A percentile compares a stretch with the other conserved stretches of the same genome.
Evolutionary conservation across 2,888 invertebrate genomes (phyloP).

Genomic region (Dasysyrphus albostriatus): DNA sequence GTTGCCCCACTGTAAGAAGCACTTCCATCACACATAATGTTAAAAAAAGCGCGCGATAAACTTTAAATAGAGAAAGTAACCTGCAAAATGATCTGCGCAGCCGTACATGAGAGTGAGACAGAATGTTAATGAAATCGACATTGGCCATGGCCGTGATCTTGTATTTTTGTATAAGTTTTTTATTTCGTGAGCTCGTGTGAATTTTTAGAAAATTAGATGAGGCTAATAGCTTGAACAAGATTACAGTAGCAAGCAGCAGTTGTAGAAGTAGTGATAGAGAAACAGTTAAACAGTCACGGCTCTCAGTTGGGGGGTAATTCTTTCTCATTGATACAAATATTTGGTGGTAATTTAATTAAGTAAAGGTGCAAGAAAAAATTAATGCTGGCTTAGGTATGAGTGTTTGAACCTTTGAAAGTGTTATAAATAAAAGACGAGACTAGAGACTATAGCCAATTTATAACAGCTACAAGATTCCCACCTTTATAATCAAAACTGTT

Average conservation of each 20-base stretch:
- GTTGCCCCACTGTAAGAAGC: conserved; percentile 14
- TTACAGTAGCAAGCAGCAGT: background rate
- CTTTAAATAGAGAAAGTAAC: conserved; percentile 71
- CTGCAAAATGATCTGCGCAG: conserved; percentile 10
- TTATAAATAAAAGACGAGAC: no score
- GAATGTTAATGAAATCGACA: conserved; percentile 73
- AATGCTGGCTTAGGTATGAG: no score
- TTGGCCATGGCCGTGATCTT: conserved; percentile 76
- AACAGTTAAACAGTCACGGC: background rate
- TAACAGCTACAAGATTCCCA: no score
- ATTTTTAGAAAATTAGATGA: conserved; percentile 22
- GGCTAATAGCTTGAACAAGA: conserved; percentile 16
- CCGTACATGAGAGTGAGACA: conserved; percentile 27
- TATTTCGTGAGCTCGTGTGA: conserved; percentile 50
- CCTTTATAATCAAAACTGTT: no score
- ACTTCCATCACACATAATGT: conserved; percentile 8
- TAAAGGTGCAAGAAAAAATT: no score
- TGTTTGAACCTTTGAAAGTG: no score
- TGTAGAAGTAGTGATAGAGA: background rate
- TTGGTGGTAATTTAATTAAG: background rate
- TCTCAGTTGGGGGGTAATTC: background rate
- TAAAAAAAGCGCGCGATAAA: conserved; percentile 47
- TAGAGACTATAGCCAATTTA: no score
- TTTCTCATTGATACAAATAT: background rate
- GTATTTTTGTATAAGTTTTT: conserved; percentile 16